Evolutionary conservation across 2,113 vertebrate species (phyloP).

Genomic region (Tyrannus savana): DNA sequence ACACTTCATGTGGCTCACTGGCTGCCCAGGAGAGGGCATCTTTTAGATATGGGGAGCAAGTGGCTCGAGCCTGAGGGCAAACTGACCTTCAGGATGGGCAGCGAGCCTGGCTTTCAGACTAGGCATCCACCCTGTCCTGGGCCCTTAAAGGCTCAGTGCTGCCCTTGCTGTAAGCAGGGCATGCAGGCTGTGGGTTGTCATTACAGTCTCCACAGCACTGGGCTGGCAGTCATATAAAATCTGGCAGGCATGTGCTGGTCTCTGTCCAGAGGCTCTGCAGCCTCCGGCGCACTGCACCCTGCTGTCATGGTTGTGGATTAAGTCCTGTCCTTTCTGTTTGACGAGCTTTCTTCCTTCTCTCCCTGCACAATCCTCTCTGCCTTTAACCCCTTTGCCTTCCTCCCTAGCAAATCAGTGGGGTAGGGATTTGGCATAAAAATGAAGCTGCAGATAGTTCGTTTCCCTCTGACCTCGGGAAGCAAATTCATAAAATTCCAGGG

Average conservation of each 20-base stretch:
- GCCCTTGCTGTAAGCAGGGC: background rate
- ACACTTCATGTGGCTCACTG: background rate
- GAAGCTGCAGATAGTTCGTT: background rate
- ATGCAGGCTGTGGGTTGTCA: background rate
- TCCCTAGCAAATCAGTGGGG: background rate
- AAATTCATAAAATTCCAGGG: background rate
- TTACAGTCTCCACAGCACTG: background rate
- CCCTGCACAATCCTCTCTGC: background rate
- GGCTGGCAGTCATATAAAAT: background rate
- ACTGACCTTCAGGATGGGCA: constrained; percentile 34
- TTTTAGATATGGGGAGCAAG: background rate
- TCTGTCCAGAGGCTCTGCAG: background rate
- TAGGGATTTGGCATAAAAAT: background rate
- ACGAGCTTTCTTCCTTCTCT: background rate
- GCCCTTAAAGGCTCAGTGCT: background rate
- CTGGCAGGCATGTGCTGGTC: background rate
- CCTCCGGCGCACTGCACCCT: background rate
- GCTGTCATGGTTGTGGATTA: background rate
- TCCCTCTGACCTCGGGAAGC: background rate
- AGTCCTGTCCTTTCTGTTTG: background rate
- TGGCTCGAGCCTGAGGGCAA: background rate
- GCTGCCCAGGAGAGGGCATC: constrained; percentile 31
- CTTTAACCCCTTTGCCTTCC: background rate
- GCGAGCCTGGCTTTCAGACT: background rate
- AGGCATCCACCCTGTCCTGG: background rate